Conservation (phyloP, 2,888 invertebrate genomes). For the Helleia helle region DNA sequence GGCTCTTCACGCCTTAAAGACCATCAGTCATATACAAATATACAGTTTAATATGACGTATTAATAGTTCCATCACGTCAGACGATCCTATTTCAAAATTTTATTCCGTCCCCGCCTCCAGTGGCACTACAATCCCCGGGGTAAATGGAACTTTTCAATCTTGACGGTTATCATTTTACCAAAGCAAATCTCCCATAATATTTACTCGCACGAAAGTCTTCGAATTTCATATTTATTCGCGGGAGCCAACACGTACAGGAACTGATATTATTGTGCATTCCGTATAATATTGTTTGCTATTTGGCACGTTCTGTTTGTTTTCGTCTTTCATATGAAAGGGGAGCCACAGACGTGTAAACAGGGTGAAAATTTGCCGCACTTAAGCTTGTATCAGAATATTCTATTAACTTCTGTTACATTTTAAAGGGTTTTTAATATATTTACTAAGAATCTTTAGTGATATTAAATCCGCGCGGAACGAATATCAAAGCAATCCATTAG, state of each 20-base stretch:
- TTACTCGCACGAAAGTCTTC: constrained; percentile 64
- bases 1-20: too few species aligned
- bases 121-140: constrained; percentile 37
- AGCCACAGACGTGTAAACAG: constrained; percentile 65
- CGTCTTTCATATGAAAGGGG: constrained; percentile 72
- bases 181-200: constrained; percentile 68
- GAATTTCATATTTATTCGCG: constrained; percentile 74
- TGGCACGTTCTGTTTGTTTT: constrained; percentile 74
- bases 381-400: constrained; percentile 54
- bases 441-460: constrained; percentile 9
- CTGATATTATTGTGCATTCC: constrained; percentile 75
- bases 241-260: constrained; percentile 66
- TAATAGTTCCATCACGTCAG: constrained; percentile 25
- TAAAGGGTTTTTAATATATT: neutral
- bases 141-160: constrained; percentile 69
- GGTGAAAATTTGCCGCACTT: constrained; percentile 49
- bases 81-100: constrained; percentile 2
- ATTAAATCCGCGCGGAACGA: constrained; percentile 40
- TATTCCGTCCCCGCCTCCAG: constrained; percentile 3
- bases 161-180: constrained; percentile 72
- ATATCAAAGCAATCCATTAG: constrained; percentile 74
- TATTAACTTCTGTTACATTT: constrained; percentile 31
- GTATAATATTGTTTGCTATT: constrained; percentile 75
- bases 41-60: too few species aligned
- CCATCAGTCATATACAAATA: too few species aligned